Percentiles rank a stretch among this genome's conserved stretches.
phyloP scores from a whole-genome alignment of 2,113 vertebrate genomes.

The Eurystomus gularis region DNA sequence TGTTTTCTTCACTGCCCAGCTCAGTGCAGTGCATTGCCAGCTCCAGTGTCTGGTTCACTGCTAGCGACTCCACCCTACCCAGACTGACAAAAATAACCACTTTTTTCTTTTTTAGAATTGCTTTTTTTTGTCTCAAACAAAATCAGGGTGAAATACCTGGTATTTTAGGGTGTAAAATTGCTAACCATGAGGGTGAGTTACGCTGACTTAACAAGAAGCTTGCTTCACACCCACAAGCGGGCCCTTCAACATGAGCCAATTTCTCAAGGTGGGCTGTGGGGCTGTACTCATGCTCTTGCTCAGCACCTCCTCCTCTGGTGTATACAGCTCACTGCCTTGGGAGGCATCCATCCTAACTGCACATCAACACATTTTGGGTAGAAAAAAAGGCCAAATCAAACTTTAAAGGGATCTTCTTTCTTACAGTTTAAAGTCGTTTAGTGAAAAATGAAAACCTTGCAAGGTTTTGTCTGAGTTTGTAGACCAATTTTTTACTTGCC shows the following conservation, averaged over 20 bases:
- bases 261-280: background rate
- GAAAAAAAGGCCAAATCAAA: background rate
- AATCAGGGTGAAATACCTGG: background rate
- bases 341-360: background rate
- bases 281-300: background rate
- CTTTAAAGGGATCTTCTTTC: background rate
- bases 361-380: background rate
- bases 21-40: background rate
- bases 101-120: background rate
- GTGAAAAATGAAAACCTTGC: background rate
- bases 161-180: background rate
- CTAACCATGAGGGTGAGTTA: background rate
- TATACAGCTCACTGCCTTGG: rapidly evolving
- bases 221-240: rapidly evolving
- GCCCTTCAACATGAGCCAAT: rapidly evolving
- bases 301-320: rapidly evolving
- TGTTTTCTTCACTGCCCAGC: background rate
- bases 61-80: background rate
- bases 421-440: background rate
- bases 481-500: background rate
- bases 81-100: background rate
- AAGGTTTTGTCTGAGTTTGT: background rate
- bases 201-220: background rate
- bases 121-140: background rate
- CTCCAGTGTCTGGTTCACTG: rapidly evolving